Conservation (phyloP, 1,140 invertebrate species). For the Oryctes rhinoceros region DNA sequence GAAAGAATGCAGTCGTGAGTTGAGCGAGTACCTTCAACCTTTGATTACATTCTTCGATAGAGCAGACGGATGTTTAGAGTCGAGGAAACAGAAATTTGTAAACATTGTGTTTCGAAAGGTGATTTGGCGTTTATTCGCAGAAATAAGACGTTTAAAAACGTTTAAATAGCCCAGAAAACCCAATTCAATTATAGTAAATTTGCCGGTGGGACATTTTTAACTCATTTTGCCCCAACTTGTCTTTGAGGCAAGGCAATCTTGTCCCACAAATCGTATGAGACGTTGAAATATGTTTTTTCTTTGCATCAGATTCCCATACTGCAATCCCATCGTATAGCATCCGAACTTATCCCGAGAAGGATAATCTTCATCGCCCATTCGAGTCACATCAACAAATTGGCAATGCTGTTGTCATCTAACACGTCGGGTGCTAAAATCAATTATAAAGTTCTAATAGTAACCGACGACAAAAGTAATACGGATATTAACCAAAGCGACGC, state of each 20-base stretch:
- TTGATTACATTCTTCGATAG: slow-evolving; percentile 74
- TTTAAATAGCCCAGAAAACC: too few species aligned
- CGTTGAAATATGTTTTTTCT: not conserved
- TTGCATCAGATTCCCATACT: slow-evolving; percentile 56
- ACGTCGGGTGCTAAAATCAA: slow-evolving; percentile 55
- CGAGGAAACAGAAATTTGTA: slow-evolving; percentile 67
- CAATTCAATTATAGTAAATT: too few species aligned
- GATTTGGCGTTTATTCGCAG: too few species aligned
- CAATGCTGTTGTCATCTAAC: not conserved
- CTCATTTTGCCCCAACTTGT: too few species aligned
- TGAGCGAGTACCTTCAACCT: slow-evolving; percentile 69
- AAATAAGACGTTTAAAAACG: too few species aligned
- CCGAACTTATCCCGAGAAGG: slow-evolving; percentile 72
- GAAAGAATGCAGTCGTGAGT: slow-evolving; percentile 58
- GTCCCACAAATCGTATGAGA: slow-evolving; percentile 51
- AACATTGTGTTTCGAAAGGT: not conserved
- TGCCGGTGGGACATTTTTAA: too few species aligned
- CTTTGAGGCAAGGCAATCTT: not conserved
- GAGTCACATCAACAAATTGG: slow-evolving; percentile 74
- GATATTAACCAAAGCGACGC: not conserved
- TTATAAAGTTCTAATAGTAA: slow-evolving; percentile 67
- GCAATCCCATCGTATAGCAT: slow-evolving; percentile 67
- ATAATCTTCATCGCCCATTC: slow-evolving; percentile 74
- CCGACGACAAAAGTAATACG: slow-evolving; percentile 62
- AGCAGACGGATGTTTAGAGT: slow-evolving; percentile 69